Base-by-base conservation (phyloP, 2,888 invertebrate species). In the Glaucopsyche alexis region DNA sequence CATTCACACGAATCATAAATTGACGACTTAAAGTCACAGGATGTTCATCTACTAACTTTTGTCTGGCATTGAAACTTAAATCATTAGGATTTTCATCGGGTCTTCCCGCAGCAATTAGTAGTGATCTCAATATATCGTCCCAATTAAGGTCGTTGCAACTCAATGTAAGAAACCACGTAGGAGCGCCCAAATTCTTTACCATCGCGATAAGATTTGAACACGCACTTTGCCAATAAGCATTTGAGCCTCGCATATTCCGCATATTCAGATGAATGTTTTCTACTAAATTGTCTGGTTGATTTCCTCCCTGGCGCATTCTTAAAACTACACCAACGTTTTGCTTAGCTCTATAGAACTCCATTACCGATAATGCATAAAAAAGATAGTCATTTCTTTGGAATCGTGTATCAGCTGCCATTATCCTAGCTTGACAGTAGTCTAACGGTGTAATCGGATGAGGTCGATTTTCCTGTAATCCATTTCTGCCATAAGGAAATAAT, bases 381-480 rank as follows among this genome's bases (percentile, higher is more conserved):
- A 45, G 45, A 45, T 45, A 45, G 9, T 45, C 55, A 5, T 73
- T 64, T 71, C 42, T 47, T 60, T 73, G 73, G 74, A 72, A 71
- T 74, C 29, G 72, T 72, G 71, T 55, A 14, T 55, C 55, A 55
- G 14, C 55, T 55, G 13, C 55, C 55, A 55, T 55, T 55, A 55
- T 55, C 14, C 55, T 55, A 8, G 55, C 55, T 55, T 55, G 55
- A 55, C n/a, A 55, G 55, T 55, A 55, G 14, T 55, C 55, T 55
- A 55, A 55, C 8, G 55, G 55, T 55, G 55, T 55, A 14, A 55
- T 55, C 8, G 55, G 55, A 55, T 55, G 14, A 55, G 55, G 11
- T 14, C 55, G n/a, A 55, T 9, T 55, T 55, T 55, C n/a, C n/a
- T n/a, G n/a, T n/a, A 55, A 55, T 55, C 55, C 55, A n/a, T n/a